Conservation (phyloP, 2,797 vertebrate species). For the Acipenser ruthenus region DNA sequence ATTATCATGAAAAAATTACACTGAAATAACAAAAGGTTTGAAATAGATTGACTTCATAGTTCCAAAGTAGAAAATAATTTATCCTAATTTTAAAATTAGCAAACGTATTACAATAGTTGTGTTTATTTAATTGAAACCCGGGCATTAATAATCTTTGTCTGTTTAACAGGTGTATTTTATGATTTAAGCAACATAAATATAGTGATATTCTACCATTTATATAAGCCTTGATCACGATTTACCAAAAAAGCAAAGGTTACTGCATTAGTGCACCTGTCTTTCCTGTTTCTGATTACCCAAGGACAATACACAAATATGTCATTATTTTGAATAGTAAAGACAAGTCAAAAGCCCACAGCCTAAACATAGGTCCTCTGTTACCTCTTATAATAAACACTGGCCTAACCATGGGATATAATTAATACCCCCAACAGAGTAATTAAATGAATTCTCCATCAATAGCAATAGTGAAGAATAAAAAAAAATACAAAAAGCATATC, state of each 20-base stretch:
- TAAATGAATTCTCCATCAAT: conserved; percentile 64
- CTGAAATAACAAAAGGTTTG: too few species aligned
- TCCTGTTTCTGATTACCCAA: conserved; percentile 40
- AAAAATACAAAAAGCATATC: conserved; percentile 53
- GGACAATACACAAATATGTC: conserved; percentile 42
- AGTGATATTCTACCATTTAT: neutral
- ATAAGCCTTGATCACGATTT: too few species aligned
- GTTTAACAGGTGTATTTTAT: neutral
- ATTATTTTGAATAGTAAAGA: conserved; percentile 53
- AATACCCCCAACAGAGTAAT: conserved; percentile 69
- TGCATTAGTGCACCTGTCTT: conserved; percentile 1
- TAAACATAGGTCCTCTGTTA: conserved; percentile 56
- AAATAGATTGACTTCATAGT: too few species aligned
- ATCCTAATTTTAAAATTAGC: too few species aligned
- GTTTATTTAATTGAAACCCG: too few species aligned
- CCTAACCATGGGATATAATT: conserved; percentile 66
- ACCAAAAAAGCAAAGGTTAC: too few species aligned
- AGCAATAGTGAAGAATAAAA: conserved; percentile 53
- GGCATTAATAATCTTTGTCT: too few species aligned
- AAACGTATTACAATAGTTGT: too few species aligned
- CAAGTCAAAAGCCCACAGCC: conserved; percentile 51
- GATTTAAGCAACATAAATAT: neutral
- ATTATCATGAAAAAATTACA: too few species aligned
- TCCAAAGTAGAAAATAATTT: too few species aligned
- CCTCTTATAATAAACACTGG: conserved; percentile 62